Base-by-base conservation (phyloP, 2,888 invertebrate genomes). In the Drosophila prolongata region DNA sequence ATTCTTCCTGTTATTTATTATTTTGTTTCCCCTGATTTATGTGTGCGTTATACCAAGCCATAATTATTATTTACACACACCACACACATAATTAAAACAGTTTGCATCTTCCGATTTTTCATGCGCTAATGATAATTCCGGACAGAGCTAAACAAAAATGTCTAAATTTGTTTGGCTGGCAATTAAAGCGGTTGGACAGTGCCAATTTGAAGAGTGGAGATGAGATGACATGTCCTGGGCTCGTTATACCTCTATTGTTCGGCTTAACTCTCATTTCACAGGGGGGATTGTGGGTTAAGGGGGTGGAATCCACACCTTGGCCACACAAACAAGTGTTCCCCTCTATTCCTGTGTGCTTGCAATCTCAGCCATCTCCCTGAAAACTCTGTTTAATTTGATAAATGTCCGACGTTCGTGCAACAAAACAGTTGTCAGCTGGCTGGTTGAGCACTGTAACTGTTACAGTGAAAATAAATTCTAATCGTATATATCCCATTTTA, bases 401-500 rank as follows among this genome's bases (percentile, higher is more conserved):
- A 83, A 83, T 83, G 86, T 71, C 64, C 65, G 75, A 68, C 71
- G 80, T 77, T 82, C 83, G 83, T 85, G 83, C 80, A 60, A 79
- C 86, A 85, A 80, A 81, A 85, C 86, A 82, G 86, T 80, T 83
- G 86, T 78, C 82, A 79, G 74, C 68, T 86, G 80, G 68, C 78
- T 35, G 49, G 55, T 43, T 55, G 42, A 34, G 34, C 44, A 40
- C 50, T 46, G 24, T 30, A n/a, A 13, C 44, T 35, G 58, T 19
- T 53, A 30, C 49, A 58, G 19, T 38, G 37, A 19, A 0, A 19
- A 2, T 24, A 52, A 37, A 52, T 10, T 27, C 3, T 1, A 24
- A n/a, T n/a, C n/a, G n/a, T n/a, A n/a, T n/a, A n/a, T n/a, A n/a
- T n/a, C n/a, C n/a, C n/a, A n/a, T n/a, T n/a, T n/a, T n/a, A n/a